Base-by-base conservation (phyloP, 2,113 vertebrate genomes). In the Craseonycteris thonglongyai region DNA sequence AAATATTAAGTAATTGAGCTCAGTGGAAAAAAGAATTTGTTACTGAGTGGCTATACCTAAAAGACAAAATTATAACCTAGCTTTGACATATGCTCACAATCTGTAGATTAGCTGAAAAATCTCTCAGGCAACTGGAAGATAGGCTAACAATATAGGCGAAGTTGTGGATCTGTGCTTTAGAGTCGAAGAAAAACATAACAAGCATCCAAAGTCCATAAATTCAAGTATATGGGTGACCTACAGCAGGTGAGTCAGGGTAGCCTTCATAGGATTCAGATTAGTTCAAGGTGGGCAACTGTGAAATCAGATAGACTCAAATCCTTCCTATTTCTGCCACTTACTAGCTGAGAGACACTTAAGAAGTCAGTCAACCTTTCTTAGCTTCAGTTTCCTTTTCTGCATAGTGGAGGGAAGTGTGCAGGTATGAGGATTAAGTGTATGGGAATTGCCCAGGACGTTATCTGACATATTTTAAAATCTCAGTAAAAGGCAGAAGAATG, bases 1-100 rank as follows among this genome's bases (percentile, higher is more conserved):
- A 91, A 95, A 88, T 91, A 30, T 45, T 65, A 94, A 88, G 28
- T 83, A 94, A 82, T 92, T 45, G 21, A 83, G 85, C 28, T 5
- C 14, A 90, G 35, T 42, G 71, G 33, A 33, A 78, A 63, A 69
- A 24, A 63, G 33, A 63, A 21, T 59, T 42, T 11, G 71, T 16
- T 92, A 54, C 9, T 56, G 9, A 68, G 26, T 68, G 24, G 28
- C 61, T 90, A 42, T 75, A 88, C 9, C 68, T 74, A 76, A 91
- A 88, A 81, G 28, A 84, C 47, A 91, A 72, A 87, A 81, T 90
- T 95, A 59, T 61, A 94, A 87, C 26, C 6, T 71, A 80, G n/a
- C 30, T 88, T 88, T 94, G 38, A 38, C 21, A 4, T 35, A 7
- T n/a, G 33, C 15, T 88, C 22, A 33, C 0, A 79, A 24, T 59